These are phyloP conservation scores for Hetaerina americana DNA, from an alignment of 1,140 invertebrate genomes.

Conservation along the genomic window DNA sequence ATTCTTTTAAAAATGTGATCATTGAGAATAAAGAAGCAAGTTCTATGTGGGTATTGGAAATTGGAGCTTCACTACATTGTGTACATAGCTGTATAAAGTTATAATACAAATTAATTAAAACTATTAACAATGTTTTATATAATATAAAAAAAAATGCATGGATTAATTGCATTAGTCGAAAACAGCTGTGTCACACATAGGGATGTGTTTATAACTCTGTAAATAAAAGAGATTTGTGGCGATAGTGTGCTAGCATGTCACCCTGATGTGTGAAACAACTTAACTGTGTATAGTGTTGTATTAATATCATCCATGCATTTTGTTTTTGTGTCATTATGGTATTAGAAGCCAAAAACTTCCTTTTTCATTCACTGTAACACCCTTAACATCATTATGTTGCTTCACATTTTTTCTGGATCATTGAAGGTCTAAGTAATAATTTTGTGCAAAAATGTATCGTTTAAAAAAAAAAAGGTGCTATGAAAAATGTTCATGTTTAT, in stretches of 20 bases:
- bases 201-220: background rate
- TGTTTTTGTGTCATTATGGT: background rate
- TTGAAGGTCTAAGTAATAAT: too few species aligned
- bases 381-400: too few species aligned
- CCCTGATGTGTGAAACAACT: background rate
- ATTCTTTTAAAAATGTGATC: background rate
- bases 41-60: background rate
- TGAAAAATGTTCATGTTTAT: too few species aligned
- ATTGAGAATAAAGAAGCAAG: background rate
- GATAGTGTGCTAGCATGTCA: background rate
- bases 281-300: background rate
- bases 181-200: background rate
- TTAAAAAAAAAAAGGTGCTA: too few species aligned
- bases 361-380: background rate
- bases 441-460: too few species aligned
- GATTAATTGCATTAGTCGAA: background rate
- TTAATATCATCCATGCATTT: background rate
- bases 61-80: background rate
- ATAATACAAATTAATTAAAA: background rate
- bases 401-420: too few species aligned
- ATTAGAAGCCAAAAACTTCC: background rate
- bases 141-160: background rate
- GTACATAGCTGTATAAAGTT: background rate
- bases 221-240: background rate
- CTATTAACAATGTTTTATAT: background rate